Evolutionary conservation across 2,888 invertebrate genomes (phyloP), one percentile per base, ranked within the genome.

Genomic region (Macaria notata): DNA sequence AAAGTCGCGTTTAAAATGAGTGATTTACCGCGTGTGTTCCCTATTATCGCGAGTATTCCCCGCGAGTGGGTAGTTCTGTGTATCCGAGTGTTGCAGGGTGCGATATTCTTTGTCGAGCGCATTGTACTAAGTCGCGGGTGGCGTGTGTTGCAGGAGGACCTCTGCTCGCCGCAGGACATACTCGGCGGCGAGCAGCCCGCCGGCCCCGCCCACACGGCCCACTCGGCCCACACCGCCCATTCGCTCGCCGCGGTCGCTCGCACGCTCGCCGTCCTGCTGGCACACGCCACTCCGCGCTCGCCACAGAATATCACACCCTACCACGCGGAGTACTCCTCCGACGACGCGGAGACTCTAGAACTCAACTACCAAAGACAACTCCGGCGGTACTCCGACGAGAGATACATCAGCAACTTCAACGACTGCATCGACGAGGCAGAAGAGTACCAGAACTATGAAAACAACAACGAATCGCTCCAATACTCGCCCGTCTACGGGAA

Each of bases 91-190:
- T 86, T 84, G 71, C 87, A 87, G 89, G 87, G 84, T 79, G 81
- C 73, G 79, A 78, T 83, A 86, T 85, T 81, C 78, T 81, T 76
- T 82, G 54, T 55, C 70, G 81, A 80, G 81, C 73, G 71, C 63
- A 61, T 62, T 75, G 80, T 72, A 82, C 80, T 83, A 85, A 85
- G 81, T 80, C 81, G 78, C 73, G 86, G 85, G 87, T 92, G 92
- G 92, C 92, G 92, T 92, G 92, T 93, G 94, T 94, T 94, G 93
- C 94, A 94, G 94, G 94, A 93, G 90, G 90, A 87, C 88, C 87
- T 94, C 88, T 94, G 94, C 88, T 92, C 92, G 89, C 89, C 93
- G 84, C 92, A 91, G 79, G 93, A 93, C 81, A 83, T 93, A 81
- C 88, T 93, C 85, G 88, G 84, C 79, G 77, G 72, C 72, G 74